Evolutionary conservation across 2,888 invertebrate genomes (phyloP).

Genomic region (Tyria jacobaeae): DNA sequence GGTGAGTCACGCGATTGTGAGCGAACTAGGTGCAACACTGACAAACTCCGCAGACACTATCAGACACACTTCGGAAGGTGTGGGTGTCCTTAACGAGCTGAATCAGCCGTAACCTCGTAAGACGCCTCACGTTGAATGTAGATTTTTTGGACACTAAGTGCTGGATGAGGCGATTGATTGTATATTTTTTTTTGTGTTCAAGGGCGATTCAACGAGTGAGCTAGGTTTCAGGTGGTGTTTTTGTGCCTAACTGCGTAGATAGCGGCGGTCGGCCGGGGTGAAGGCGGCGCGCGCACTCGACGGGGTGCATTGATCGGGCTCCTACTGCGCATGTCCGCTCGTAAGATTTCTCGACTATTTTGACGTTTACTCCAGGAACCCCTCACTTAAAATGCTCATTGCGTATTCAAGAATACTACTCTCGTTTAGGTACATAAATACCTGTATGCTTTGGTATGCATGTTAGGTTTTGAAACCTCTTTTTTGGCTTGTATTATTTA

Average conservation of each 20-base stretch:
- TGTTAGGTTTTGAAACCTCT: not conserved
- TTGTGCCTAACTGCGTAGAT: conserved; percentile 82
- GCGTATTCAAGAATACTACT: conserved; percentile 27
- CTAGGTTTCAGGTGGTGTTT: conserved; percentile 72
- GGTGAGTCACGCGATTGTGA: conserved; percentile 78
- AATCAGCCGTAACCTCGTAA: conserved; percentile 69
- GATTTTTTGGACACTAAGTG: conserved; percentile 55
- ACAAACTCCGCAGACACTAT: conserved; percentile 48
- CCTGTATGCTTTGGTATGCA: not conserved
- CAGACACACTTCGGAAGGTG: conserved; percentile 57
- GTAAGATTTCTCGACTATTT: conserved; percentile 67
- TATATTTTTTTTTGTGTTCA: conserved; percentile 63
- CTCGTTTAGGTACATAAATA: not conserved
- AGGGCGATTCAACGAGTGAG: conserved; percentile 65
- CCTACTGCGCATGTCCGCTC: conserved; percentile 78
- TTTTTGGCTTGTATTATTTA: not conserved
- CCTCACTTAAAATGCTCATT: conserved; percentile 32
- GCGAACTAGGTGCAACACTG: conserved; percentile 66
- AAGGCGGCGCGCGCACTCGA: conserved; percentile 80
- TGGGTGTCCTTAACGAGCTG: conserved; percentile 83
- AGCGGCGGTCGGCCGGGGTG: conserved; percentile 57
- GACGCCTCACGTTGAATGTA: conserved; percentile 52
- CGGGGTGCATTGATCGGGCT: conserved; percentile 82
- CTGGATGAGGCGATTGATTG: conserved; percentile 55
- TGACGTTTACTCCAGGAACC: conserved; percentile 68